Percentiles rank a stretch among this genome's conserved stretches.
Conservation (phyloP, 2,797 vertebrate species). For the Danio albolineatus region DNA sequence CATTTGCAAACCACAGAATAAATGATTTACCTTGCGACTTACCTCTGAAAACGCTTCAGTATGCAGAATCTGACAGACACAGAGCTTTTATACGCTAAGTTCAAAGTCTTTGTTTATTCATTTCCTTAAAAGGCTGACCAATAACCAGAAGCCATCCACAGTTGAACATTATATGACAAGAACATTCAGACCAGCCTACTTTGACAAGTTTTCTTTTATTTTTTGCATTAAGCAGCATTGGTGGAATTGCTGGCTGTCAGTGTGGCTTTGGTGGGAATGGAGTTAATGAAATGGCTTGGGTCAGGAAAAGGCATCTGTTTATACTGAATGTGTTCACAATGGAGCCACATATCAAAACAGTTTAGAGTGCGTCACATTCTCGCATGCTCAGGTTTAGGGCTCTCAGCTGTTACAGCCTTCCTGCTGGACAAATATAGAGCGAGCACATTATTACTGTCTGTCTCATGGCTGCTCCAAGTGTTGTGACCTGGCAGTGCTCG, state of each 20-base stretch:
- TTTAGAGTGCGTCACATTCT: slow-evolving; percentile 33
- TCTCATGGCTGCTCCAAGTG: slow-evolving; percentile 33
- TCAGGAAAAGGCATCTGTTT: slow-evolving; percentile 22
- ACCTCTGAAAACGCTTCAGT: slow-evolving; percentile 29
- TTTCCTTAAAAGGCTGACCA: slow-evolving; percentile 39
- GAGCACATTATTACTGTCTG: neutral
- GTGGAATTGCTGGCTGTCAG: neutral
- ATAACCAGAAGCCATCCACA: slow-evolving; percentile 34
- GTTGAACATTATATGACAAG: neutral
- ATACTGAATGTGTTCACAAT: slow-evolving; percentile 29
- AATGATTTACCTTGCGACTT: slow-evolving; percentile 8
- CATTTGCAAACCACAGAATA: neutral
- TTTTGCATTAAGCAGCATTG: neutral
- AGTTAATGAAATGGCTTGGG: slow-evolving; percentile 7
- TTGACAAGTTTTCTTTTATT: neutral
- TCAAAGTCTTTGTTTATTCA: slow-evolving; percentile 59
- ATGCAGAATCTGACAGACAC: neutral
- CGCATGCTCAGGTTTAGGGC: slow-evolving; percentile 28
- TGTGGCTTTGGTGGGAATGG: neutral
- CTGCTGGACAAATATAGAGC: slow-evolving; percentile 32
- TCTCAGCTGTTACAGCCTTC: slow-evolving; percentile 23
- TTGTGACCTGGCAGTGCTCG: slow-evolving; percentile 30
- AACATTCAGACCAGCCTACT: slow-evolving; percentile 1
- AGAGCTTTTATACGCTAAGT: slow-evolving; percentile 27
- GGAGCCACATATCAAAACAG: slow-evolving; percentile 27